These are phyloP conservation scores for Drosophila kanekoi DNA, from an alignment of 2,888 invertebrate species.

Conservation along the genomic window DNA sequence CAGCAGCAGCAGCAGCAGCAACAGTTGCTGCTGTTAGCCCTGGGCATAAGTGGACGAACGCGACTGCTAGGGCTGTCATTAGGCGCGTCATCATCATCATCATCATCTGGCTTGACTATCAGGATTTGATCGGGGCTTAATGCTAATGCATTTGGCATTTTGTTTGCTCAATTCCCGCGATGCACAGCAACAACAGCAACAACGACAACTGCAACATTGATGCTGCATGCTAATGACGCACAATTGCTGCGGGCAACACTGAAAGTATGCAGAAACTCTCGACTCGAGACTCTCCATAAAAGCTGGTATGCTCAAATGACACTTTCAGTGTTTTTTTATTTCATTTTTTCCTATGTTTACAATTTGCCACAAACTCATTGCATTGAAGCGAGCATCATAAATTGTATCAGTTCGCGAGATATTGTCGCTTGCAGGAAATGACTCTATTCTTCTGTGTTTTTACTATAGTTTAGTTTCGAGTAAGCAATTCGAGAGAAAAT, in stretches of 20 bases:
- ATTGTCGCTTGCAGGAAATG: constrained; percentile 6
- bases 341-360: neutral
- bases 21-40: constrained; percentile 18
- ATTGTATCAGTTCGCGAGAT: neutral
- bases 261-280: constrained; percentile 39
- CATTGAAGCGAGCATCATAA: neutral
- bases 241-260: constrained; percentile 32
- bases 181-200: constrained; percentile 28
- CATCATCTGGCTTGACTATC: constrained; percentile 14
- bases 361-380: neutral
- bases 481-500: too few species aligned
- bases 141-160: constrained; percentile 67
- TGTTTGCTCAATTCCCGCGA: constrained; percentile 70
- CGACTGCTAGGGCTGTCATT: constrained; percentile 58
- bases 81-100: constrained; percentile 32
- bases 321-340: constrained; percentile 27
- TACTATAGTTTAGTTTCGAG: neutral
- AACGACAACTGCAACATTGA: constrained; percentile 21
- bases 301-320: constrained; percentile 17
- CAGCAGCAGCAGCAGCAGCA: constrained; percentile 11
- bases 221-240: constrained; percentile 70
- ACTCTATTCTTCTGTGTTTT: neutral
- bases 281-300: neutral
- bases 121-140: constrained; percentile 62
- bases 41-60: constrained; percentile 58